These are phyloP conservation scores for Fratercula arctica DNA, from an alignment of 2,797 vertebrate species.

Conservation along the genomic window DNA sequence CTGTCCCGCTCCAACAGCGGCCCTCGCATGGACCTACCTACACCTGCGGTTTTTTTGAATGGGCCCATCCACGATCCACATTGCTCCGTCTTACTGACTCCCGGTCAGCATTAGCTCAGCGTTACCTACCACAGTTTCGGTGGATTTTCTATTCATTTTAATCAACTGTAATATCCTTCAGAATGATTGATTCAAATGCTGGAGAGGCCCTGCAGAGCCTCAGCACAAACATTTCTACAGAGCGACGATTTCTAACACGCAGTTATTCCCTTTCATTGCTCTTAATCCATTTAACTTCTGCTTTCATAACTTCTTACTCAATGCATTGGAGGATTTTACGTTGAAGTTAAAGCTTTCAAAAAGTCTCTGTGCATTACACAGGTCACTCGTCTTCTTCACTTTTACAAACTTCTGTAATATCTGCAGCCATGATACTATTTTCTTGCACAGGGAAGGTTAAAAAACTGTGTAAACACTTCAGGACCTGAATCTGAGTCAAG, in stretches of 20 bases:
- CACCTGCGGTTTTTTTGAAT: too few species aligned
- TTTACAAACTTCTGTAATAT: not conserved
- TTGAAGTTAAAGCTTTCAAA: not conserved
- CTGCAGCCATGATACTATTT: not conserved
- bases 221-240: not conserved
- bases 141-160: not conserved
- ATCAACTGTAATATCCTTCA: conserved; percentile 21
- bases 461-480: not conserved
- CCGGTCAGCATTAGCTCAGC: not conserved
- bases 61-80: accelerated
- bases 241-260: not conserved
- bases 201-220: conserved; percentile 6
- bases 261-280: conserved; percentile 13
- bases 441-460: not conserved
- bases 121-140: not conserved
- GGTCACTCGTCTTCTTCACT: not conserved
- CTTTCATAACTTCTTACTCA: not conserved
- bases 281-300: conserved; percentile 42
- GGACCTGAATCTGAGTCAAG: not conserved
- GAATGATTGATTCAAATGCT: not conserved
- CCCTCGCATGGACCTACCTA: accelerated
- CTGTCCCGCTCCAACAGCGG: not conserved
- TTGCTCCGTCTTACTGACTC: not conserved
- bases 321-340: not conserved
- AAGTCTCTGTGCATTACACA: not conserved